Evolutionary conservation across 2,888 invertebrate genomes (phyloP).

Genomic region (Petrolisthes cinctipes): DNA sequence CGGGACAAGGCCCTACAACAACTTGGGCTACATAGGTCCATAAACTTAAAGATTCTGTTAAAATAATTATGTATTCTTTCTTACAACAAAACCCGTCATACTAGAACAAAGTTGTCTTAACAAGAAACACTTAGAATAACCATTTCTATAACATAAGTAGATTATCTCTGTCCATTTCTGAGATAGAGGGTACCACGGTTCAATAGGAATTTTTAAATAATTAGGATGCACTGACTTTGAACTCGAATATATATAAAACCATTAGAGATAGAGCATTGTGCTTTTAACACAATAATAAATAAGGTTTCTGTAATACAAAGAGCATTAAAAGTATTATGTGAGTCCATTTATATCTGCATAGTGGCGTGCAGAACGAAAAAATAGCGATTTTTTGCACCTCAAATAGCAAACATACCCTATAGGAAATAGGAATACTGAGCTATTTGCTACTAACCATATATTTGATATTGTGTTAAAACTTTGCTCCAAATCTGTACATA

Average conservation of each 20-base stretch:
- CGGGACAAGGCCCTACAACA: too few relatives aligned
- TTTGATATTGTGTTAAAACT: too few relatives aligned
- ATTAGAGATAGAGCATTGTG: neutral
- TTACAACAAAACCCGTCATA: neutral
- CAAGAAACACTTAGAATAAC: neutral
- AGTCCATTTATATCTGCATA: neutral
- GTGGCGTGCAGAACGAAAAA: neutral
- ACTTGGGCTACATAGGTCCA: too few relatives aligned
- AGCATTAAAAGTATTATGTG: neutral
- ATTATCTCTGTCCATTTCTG: neutral
- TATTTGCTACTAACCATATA: too few relatives aligned
- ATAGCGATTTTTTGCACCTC: neutral
- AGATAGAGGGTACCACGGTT: neutral
- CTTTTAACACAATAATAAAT: neutral
- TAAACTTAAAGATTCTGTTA: neutral
- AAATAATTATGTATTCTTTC: neutral
- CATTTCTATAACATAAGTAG: neutral
- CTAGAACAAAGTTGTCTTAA: neutral
- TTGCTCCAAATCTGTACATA: too few relatives aligned
- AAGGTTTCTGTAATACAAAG: neutral
- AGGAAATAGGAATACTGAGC: too few relatives aligned
- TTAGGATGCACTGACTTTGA: neutral
- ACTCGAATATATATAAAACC: neutral
- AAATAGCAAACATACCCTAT: neutral
- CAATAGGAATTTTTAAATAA: neutral